Base-by-base conservation (phyloP, 1,140 invertebrate species). In the Drosophila quadrilineata region DNA sequence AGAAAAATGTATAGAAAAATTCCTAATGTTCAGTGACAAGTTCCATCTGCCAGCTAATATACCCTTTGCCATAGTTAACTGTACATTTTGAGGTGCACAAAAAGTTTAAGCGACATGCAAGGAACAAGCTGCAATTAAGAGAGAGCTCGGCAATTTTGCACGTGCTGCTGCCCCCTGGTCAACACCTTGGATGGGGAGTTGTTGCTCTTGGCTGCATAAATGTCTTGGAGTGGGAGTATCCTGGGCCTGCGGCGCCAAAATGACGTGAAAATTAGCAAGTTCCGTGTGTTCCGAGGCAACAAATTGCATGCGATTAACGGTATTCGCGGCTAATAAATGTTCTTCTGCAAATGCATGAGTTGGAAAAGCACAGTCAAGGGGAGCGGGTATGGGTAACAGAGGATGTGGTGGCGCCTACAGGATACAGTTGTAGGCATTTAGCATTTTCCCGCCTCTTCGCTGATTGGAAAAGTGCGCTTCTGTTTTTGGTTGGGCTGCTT, bases 311-410 rank as follows among this genome's bases (percentile, higher is more conserved):
- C 74, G 77, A 82, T 82, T 82, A 82, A 62, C 56, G 68, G 60
- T 67, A 82, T 84, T 82, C 77, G 79, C 79, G 73, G 77, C 77
- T 82, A 84, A 82, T 82, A 84, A 82, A 82, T 67, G 63, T 70
- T 77, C 73, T 82, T 72, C 46, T 76, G 70, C 76, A 84, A 76
- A 84, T n/a, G n/a, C n/a, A n/a, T n/a, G n/a, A n/a, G n/a, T n/a
- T n/a, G n/a, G n/a, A n/a, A n/a, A n/a, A n/a, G n/a, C n/a, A n/a
- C 76, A 84, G 69, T n/a, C 59, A 62, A 68, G 60, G 52, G 70
- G 36, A 17, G 28, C 6, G 16, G 14, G 22, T 22, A 40, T 14
- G 17, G 6, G 19, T n/a, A 22, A 9, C 38, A 43, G 40, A 73
- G 74, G 58, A 79, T 67, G 57, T 52, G 58, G 57, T 9, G n/a